Evolutionary conservation across 53 echinoderm and acorn worm genomes (phyloP).

Genomic region (Paelopatides confundens): DNA sequence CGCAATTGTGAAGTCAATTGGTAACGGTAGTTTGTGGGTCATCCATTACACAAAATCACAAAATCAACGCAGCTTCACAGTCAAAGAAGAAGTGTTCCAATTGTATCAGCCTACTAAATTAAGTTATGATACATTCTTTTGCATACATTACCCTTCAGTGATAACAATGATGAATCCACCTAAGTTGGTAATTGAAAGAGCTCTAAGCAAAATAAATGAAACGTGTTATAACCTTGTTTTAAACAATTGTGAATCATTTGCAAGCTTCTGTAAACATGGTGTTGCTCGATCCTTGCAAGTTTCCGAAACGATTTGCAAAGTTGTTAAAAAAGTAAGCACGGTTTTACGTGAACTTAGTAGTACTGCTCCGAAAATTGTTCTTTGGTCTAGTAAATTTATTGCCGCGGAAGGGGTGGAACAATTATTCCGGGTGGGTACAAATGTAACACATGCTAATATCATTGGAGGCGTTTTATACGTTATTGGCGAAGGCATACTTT

Average conservation of each 20-base stretch:
- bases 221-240: not conserved
- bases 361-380: no score
- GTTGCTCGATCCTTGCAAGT: not conserved
- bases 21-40: not conserved
- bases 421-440: not conserved
- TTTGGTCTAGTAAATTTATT: not conserved
- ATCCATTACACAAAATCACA: constrained; percentile 14
- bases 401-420: not conserved
- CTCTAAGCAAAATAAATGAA: not conserved
- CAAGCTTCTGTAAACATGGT: not conserved
- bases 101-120: not conserved
- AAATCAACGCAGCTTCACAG: no score
- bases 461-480: not conserved
- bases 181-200: not conserved
- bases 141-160: not conserved
- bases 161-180: not conserved
- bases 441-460: not conserved
- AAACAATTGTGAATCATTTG: not conserved
- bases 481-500: not conserved
- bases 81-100: not conserved
- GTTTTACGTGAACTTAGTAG: no score
- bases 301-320: not conserved
- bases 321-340: not conserved
- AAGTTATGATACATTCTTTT: not conserved
- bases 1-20: not conserved